Evolutionary conservation across 2,113 vertebrate species (phyloP), one percentile per base, ranked within the genome.

Genomic region (Xiphophorus couchianus): DNA sequence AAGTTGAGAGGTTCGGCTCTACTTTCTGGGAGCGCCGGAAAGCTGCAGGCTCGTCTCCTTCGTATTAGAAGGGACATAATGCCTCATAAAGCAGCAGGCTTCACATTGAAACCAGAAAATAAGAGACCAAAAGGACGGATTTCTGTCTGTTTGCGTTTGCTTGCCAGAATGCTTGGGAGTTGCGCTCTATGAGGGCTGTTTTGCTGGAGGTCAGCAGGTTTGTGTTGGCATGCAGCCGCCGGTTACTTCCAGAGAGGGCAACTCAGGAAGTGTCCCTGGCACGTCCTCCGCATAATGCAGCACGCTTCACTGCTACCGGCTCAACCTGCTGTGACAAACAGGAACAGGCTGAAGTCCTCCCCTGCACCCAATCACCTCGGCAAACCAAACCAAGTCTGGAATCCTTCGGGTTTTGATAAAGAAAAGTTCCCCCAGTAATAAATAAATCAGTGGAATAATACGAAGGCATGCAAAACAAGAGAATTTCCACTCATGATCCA

Each of bases 191-290:
- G 77, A 70, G 85, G 83, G 82, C 81, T 79, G 66, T 81, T 84
- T 61, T 72, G 79, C 71, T 31, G 10, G 81, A 90, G 93, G 93
- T 92, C 90, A 89, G 77, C 84, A 83, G 88, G 91, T 91, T 89
- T 90, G 80, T 78, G 81, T 86, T 90, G 84, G 90, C 87, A 81
- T 64, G 60, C 76, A 68, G 89, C 84, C 85, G 42, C 48, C 65
- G 74, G 76, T 88, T 87, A 80, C 81, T 88, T 89, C 78, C 83
- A 85, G 77, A 65, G 78, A 86, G 86, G 84, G 69, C 79, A 77
- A 76, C 82, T 86, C 87, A 84, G 92, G 92, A 93, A 92, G 87
- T 86, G 79, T 91, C 85, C 84, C 88, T 90, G 85, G 88, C 84
- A 84, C 78, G 66, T 86, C 77, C 78, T 78, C 74, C 67, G 77